phyloP scores from a whole-genome alignment of 53 echinoderm and acorn worm species.

The Henricia sp. region DNA sequence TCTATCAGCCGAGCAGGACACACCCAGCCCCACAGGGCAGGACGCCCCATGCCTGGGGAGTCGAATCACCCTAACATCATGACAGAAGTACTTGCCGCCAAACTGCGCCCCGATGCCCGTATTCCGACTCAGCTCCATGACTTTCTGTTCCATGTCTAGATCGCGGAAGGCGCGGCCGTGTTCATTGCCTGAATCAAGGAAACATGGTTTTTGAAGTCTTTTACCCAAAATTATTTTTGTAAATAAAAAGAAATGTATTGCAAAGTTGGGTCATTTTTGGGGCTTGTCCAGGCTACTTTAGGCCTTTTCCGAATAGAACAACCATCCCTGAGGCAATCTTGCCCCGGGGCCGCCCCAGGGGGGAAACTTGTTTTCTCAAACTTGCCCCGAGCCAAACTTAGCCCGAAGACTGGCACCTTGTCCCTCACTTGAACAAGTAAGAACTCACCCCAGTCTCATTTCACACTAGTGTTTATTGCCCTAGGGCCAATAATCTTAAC shows the following conservation, averaged over 20 bases:
- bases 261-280: neutral
- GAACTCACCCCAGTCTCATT: too few relatives aligned
- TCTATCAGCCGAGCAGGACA: conserved; percentile 97
- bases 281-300: neutral
- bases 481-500: too few relatives aligned
- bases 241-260: neutral
- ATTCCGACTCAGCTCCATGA: conserved; percentile 79
- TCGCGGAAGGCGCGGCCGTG: conserved; percentile 92
- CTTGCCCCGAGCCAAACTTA: too few relatives aligned
- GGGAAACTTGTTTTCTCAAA: too few relatives aligned
- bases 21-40: conserved; percentile 95
- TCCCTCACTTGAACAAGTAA: too few relatives aligned
- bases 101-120: conserved; percentile 99
- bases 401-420: too few relatives aligned
- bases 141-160: conserved; percentile 86
- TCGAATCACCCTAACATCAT: conserved; percentile 94
- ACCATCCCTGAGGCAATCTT: too few relatives aligned
- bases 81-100: conserved; percentile 99
- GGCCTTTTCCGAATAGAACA: too few relatives aligned
- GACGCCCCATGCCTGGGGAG: conserved; percentile 98
- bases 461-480: too few relatives aligned
- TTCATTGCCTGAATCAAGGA: conserved; percentile 73
- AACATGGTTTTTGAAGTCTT: neutral
- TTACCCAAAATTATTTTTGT: too few relatives aligned
- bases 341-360: too few relatives aligned